Evolutionary conservation across 2,888 invertebrate genomes (phyloP).

Genomic region (Lasioglossum villosulum): DNA sequence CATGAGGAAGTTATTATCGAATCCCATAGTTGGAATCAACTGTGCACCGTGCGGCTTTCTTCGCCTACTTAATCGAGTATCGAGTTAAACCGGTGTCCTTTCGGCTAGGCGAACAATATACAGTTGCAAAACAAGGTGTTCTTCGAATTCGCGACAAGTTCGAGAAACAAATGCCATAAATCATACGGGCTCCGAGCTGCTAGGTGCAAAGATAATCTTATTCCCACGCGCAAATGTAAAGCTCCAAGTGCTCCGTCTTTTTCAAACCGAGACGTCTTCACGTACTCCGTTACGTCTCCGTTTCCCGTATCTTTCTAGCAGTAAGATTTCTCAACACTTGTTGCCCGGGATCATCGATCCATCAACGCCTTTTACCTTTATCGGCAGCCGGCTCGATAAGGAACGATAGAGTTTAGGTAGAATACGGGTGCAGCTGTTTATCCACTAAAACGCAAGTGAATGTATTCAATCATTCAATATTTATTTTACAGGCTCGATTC

Average conservation of each 20-base stretch:
- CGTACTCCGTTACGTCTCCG: background rate
- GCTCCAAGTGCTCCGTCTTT: conserved; percentile 29
- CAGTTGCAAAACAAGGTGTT: background rate
- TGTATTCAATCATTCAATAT: no score
- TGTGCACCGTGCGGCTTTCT: no score
- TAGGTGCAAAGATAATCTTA: conserved; percentile 34
- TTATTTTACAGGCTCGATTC: no score
- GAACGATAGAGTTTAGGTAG: conserved; percentile 19
- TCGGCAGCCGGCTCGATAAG: conserved; percentile 33
- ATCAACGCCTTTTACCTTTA: conserved; percentile 40
- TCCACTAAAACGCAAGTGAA: no score
- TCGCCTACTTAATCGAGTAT: no score
- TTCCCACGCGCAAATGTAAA: background rate
- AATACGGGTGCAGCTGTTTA: conserved; percentile 21
- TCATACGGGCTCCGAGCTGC: conserved; percentile 17
- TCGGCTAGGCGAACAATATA: background rate
- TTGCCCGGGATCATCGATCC: conserved; percentile 63
- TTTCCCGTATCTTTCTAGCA: conserved; percentile 23
- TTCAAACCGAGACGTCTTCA: conserved; percentile 16
- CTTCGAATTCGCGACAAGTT: background rate
- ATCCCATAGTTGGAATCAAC: background rate
- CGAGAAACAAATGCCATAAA: conserved; percentile 32
- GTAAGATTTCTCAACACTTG: conserved; percentile 61
- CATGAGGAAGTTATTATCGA: background rate
- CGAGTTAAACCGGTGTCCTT: background rate